Base-by-base conservation (phyloP, 2,888 invertebrate genomes). In the Dyspetes luteomarginatus region DNA sequence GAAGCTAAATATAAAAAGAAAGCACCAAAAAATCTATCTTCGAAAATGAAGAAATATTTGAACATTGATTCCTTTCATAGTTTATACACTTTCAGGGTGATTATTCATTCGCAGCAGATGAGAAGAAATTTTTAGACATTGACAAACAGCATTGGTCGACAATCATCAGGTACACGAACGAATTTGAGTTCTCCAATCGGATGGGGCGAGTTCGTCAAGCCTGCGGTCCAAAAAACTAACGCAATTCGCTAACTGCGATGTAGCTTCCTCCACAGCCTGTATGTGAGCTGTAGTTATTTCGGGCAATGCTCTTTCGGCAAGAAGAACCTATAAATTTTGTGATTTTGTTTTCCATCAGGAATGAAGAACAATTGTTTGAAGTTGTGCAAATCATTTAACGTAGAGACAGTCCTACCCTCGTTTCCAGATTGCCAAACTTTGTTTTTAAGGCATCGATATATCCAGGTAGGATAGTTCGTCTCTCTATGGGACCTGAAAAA, bases 381-480 rank as follows among this genome's bases (percentile, higher is more conserved):
- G n/a, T 17, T 4, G 45, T 17, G 15, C 17, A 1, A 12, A 36
- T 36, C 12, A n/a, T n/a, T n/a, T 36, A 36, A 12, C 36, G 4
- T 36, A 36, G 7, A 36, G 12, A 12, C 12, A 12, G 7, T 0
- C 90, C 87, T 84, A 93, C 90, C 43, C 93, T 88, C 36, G 92
- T 91, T 86, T 93, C 93, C 84, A 93, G 89, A 80, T 89, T 90
- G 78, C 89, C 86, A 30, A 93, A 88, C 85, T 93, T 93, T 64
- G 92, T 90, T 82, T 91, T 90, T n/a, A 93, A 91, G 28, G 93
- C 92, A 84, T 93, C 93, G 26, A 93, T 89, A 81, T 93, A 93
- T 2, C 92, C 92, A 82, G 93, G 92, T 85, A 93, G 92, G 55
- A 93, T 80, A 28, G 80, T 86, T 81, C 90, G 84, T 78, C 85